Conservation (phyloP, 2,113 vertebrate species). For the Macrotus californicus region DNA sequence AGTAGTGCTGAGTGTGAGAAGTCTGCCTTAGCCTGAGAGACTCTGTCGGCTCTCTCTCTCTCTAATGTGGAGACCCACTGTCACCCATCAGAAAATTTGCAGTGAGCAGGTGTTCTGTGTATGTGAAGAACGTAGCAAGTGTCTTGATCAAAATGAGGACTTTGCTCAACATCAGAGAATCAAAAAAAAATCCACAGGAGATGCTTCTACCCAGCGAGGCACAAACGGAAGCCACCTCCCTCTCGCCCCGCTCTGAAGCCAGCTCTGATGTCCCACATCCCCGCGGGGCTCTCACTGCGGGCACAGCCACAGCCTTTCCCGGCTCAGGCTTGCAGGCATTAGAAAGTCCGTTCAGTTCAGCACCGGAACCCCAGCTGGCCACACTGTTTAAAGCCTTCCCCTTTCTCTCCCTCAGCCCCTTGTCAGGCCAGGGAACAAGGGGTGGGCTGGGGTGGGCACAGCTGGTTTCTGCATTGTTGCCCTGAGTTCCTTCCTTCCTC, state of each 20-base stretch:
- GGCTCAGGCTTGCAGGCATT: background rate
- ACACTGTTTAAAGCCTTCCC: background rate
- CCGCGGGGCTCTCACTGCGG: background rate
- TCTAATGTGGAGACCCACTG: background rate
- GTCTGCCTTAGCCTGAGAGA: background rate
- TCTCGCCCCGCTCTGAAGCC: background rate
- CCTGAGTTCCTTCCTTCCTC: background rate
- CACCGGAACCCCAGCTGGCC: background rate
- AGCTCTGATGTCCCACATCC: background rate
- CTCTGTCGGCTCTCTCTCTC: background rate
- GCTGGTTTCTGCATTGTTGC: background rate
- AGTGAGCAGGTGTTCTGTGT: background rate
- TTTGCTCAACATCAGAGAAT: background rate
- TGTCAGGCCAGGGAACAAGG: background rate
- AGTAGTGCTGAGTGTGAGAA: background rate
- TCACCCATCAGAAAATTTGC: background rate
- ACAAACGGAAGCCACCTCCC: background rate
- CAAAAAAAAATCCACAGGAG: background rate
- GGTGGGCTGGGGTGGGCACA: background rate
- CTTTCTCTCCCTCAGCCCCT: background rate
- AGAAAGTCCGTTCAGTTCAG: background rate
- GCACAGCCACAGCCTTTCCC: background rate
- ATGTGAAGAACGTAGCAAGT: background rate
- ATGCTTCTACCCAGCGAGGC: background rate
- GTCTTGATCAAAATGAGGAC: constrained; percentile 20